A percentile compares a stretch with the other conserved stretches of the same genome.
Evolutionary conservation across 1,140 invertebrate genomes (phyloP).

Genomic region (Atta cephalotes): DNA sequence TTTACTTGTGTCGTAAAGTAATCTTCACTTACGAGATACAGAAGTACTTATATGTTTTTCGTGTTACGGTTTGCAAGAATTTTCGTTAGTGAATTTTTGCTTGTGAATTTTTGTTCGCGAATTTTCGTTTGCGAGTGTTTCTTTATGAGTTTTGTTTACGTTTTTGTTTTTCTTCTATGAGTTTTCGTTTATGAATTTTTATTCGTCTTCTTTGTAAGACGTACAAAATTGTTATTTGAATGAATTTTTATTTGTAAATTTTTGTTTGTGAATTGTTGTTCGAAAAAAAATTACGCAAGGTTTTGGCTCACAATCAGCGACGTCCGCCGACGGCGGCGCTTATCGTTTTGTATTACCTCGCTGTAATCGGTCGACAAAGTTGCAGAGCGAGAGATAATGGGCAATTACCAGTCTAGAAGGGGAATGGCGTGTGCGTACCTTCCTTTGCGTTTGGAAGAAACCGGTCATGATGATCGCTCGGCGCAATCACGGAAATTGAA

Average conservation of each 20-base stretch:
- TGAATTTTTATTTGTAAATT: too few species aligned
- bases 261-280: background rate
- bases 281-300: conserved; percentile 6
- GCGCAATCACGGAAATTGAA: conserved; percentile 47
- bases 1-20: background rate
- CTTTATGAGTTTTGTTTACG: too few species aligned
- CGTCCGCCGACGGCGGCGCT: conserved; percentile 15
- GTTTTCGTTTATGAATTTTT: too few species aligned
- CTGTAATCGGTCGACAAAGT: conserved; percentile 31
- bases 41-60: background rate
- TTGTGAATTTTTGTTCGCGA: background rate
- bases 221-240: too few species aligned
- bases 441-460: conserved; percentile 43
- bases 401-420: conserved; percentile 37
- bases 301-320: background rate
- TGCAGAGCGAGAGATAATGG: conserved; percentile 47
- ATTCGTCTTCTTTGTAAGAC: too few species aligned
- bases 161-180: too few species aligned
- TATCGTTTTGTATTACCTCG: conserved; percentile 4
- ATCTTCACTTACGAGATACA: background rate
- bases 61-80: conserved; percentile 7
- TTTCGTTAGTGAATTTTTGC: background rate
- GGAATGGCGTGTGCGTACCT: conserved; percentile 29
- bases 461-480: conserved; percentile 40
- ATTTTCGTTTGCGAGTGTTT: too few species aligned